Evolutionary conservation across 1,140 invertebrate genomes (phyloP).

Genomic region (Paraescarpia echinospica): DNA sequence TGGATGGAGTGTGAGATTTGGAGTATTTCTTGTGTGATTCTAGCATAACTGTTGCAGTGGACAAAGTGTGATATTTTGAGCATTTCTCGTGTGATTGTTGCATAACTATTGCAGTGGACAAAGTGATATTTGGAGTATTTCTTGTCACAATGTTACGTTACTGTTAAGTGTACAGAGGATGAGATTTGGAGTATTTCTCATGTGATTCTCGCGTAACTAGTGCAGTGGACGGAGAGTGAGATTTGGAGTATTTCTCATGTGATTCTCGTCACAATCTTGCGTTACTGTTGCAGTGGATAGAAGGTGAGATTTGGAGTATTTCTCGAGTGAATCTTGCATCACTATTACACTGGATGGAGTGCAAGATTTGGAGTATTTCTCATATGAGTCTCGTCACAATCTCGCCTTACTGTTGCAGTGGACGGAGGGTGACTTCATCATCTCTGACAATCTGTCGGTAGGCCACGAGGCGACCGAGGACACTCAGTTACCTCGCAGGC

Average conservation of each 20-base stretch:
- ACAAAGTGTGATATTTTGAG: no score
- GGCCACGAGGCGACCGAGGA: constrained; percentile 60
- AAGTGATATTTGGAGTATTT: no score
- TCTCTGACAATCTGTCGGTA: constrained; percentile 61
- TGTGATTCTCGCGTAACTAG: not conserved
- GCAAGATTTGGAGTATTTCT: not conserved
- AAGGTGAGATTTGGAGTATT: not conserved
- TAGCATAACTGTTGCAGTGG: no score
- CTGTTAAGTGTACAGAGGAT: not conserved
- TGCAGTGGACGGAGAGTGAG: not conserved
- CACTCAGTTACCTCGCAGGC: constrained; percentile 52
- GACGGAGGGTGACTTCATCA: constrained; percentile 61
- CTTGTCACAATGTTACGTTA: no score
- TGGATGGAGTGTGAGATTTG: no score
- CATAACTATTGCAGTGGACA: no score
- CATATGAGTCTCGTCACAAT: not conserved
- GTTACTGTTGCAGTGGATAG: no score
- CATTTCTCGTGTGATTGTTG: no score
- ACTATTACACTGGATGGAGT: not conserved
- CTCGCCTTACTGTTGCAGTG: constrained; percentile 50
- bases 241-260: no score
- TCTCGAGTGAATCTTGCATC: not conserved
- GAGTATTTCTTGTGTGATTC: no score
- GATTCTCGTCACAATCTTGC: not conserved
- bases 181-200: not conserved